These are phyloP conservation scores for Alligator sinensis DNA, from an alignment of 2,113 vertebrate genomes.

Conservation along the genomic window DNA sequence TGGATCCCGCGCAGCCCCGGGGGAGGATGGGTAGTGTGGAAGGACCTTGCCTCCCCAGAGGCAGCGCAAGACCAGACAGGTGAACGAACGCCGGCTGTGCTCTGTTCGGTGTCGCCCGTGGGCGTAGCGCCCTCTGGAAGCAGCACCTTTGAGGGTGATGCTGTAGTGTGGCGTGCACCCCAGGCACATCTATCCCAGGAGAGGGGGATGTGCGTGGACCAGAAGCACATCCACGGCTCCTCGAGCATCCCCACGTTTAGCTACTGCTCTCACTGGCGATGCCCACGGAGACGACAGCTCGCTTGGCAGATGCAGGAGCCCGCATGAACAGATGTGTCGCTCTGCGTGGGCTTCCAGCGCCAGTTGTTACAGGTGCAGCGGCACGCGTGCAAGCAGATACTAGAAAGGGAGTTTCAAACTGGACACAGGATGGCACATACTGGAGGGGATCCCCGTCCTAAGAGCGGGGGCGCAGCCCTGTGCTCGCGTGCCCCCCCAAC, in stretches of 20 bases:
- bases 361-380: fast-evolving
- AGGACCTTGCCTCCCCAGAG: fast-evolving
- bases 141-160: background rate
- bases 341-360: background rate
- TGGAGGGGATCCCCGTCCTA: background rate
- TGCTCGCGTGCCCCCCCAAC: no score
- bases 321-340: background rate
- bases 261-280: background rate
- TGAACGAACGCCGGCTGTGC: background rate
- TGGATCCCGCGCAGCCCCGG: background rate
- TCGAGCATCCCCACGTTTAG: background rate
- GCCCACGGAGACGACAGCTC: background rate
- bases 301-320: background rate
- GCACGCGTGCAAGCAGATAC: background rate
- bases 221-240: background rate
- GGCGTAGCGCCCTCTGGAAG: fast-evolving
- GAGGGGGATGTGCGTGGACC: background rate
- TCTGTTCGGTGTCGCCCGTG: background rate
- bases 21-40: background rate
- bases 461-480: background rate
- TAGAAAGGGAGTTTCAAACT: background rate
- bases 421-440: background rate
- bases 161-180: background rate
- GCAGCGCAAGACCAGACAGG: background rate
- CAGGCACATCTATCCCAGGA: no score